Conservation (phyloP, 2,888 invertebrate species). For the Rhingia campestris region DNA sequence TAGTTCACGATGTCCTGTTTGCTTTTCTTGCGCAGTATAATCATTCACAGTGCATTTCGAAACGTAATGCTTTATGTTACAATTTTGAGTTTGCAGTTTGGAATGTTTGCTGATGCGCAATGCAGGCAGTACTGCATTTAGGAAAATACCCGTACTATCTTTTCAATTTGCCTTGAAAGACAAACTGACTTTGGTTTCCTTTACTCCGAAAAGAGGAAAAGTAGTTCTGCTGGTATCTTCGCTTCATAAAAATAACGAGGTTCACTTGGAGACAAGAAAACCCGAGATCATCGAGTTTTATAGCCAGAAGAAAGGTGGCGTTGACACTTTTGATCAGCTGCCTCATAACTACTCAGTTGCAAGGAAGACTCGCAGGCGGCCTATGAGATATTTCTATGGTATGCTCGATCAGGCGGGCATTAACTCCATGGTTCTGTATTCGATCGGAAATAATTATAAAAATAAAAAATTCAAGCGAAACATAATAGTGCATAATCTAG, state of each 20-base stretch:
- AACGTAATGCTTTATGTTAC: too few species aligned
- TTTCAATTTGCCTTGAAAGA: conserved; percentile 33
- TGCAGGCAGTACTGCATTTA: too few species aligned
- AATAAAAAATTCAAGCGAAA: conserved; percentile 9
- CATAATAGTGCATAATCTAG: conserved; percentile 26
- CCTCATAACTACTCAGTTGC: conserved; percentile 22
- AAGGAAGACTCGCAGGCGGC: conserved; percentile 42
- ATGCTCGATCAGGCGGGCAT: conserved; percentile 48
- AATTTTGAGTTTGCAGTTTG: too few species aligned
- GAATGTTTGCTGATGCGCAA: too few species aligned
- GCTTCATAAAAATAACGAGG: conserved; percentile 19
- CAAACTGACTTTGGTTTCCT: conserved; percentile 32
- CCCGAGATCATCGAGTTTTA: conserved; percentile 34
- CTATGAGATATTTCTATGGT: conserved; percentile 45
- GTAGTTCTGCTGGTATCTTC: conserved; percentile 39
- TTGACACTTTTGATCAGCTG: conserved; percentile 47
- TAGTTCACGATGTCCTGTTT: too few species aligned
- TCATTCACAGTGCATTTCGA: too few species aligned
- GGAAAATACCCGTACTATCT: too few species aligned
- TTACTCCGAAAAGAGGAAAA: conserved; percentile 35
- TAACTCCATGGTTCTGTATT: too few species aligned
- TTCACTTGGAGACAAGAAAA: conserved; percentile 30
- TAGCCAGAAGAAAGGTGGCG: conserved; percentile 25
- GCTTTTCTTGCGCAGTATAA: too few species aligned
- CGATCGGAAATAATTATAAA: conserved; percentile 14